Base-by-base conservation (phyloP, 2,113 vertebrate genomes). In the Regulus satrapa region DNA sequence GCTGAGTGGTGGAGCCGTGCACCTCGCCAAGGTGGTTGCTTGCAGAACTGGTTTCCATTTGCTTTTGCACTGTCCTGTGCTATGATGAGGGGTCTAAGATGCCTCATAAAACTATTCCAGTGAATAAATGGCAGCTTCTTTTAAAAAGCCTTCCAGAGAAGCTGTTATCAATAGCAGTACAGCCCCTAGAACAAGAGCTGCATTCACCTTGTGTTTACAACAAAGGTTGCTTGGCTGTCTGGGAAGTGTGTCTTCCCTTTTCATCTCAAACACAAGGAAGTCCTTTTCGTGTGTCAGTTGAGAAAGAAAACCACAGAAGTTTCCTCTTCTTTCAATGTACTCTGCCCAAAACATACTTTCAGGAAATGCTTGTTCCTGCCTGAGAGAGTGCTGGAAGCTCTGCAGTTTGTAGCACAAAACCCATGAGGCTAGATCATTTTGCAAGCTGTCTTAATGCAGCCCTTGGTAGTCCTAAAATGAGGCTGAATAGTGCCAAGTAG, bases 301-400 rank as follows among this genome's bases (percentile, higher is more conserved):
- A 95, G 86, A 91, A 78, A 54, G 72, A 92, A 96, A 96, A 95
- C 88, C 89, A 18, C 93, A 85, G 38, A 85, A 74, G 78, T 82
- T 96, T 95, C 93, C 85, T 90, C 51, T 78, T 77, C 86, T 93
- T 93, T 90, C 49, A 61, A 0, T 68, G 29, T 14, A 3, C 36
- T 80, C 52, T 81, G 64, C 64, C 73, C 45, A 52, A 81, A 96
- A 86, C 88, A 28, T 0, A 1, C 59, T 90, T 88, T 88, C 75
- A 69, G 92, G 89, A 96, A 97, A 73, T 95, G 67, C 40, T 56
- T 89, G 58, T 85, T 96, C 58, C 88, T 94, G 89, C 89, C 63
- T 80, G 45, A 92, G 49, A 82, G 38, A 12, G 55, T 14, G 43
- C 71, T 85, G 63, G 54, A 45, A 76, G 40, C 78, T 74, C 45